Evolutionary conservation across 2,797 vertebrate genomes (phyloP).

Genomic region (Anguilla megastoma): DNA sequence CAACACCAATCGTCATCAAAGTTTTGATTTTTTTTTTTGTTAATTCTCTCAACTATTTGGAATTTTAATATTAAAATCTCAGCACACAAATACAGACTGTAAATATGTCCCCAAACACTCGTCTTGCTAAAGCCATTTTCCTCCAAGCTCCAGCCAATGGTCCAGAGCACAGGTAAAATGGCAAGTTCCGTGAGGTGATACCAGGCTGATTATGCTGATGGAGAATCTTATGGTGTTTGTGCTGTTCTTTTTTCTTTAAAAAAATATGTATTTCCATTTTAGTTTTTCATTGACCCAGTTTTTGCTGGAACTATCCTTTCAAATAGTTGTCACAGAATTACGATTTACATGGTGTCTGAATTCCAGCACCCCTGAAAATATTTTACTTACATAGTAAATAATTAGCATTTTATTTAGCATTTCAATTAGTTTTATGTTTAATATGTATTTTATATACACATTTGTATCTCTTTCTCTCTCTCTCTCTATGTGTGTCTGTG

Average conservation of each 20-base stretch:
- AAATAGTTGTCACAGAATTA: not conserved
- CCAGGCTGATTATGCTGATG: not conserved
- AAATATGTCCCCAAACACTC: not conserved
- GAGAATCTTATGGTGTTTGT: not conserved
- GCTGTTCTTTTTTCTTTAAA: not conserved
- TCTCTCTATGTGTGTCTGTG: not conserved
- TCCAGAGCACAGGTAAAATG: too few relatives aligned
- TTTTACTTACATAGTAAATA: not conserved
- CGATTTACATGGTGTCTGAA: not conserved
- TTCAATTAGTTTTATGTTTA: not conserved
- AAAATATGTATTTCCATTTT: too few relatives aligned
- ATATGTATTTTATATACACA: not conserved
- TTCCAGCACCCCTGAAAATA: not conserved
- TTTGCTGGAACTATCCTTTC: too few relatives aligned
- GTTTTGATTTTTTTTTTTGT: not conserved
- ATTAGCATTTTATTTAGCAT: not conserved
- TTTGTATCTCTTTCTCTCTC: not conserved
- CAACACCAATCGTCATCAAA: slow-evolving; percentile 11
- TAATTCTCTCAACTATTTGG: not conserved
- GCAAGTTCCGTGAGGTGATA: not conserved
- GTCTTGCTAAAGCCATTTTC: not conserved
- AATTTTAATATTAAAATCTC: not conserved
- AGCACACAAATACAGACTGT: not conserved
- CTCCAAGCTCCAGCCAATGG: not conserved
- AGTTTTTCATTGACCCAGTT: too few relatives aligned